Evolutionary conservation across 2,888 invertebrate genomes (phyloP), one percentile per base, ranked within the genome.

Genomic region (Agrenia bidenticulata): DNA sequence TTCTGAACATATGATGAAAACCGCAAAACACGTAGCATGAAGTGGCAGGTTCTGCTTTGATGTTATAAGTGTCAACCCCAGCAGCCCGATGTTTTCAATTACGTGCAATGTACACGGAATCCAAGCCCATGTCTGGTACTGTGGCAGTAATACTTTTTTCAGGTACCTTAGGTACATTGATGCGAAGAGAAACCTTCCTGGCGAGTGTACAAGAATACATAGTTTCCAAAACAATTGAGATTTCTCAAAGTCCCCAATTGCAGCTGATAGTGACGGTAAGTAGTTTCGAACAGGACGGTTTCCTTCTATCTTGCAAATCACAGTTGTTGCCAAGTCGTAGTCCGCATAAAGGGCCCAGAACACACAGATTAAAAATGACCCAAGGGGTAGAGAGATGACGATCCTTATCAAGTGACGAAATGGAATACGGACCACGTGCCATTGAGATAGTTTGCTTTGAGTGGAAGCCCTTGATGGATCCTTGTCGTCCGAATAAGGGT

Each of bases 241-340:
- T 0, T 94, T 94, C 64, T 88, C 87, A 80, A 90, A 94, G 78
- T 89, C 90, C 50, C 95, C 95, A 78, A 95, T 94, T 17, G 95
- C 92, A 5, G 96, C 92, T 42, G 95, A 96, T 78, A 96, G 89
- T 21, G 96, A 96, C 45, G 96, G 96, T 75, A 96, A 84, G 78
- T 90, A 85, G 81, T 94, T 94, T 76, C 86, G 86, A 55, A 94
- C 92, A 63, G 64, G 66, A 19, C 66, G 42, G 32, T 68, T 66
- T 9, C 62, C 53, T 2, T 66, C 61, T 19, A 39, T 84, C 78
- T 82, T 81, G 77, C 95, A 95, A 79, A 94, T 92, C 1, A 95
- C 95, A 69, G 87, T 87, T 58, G 93, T 94, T 0, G 93, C 88
- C 69, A 85, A 85, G 78, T 91, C 89, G 79, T 92, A 94, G 81